Evolutionary conservation across 2,797 vertebrate species (phyloP).

Genomic region (Squalus acanthias): DNA sequence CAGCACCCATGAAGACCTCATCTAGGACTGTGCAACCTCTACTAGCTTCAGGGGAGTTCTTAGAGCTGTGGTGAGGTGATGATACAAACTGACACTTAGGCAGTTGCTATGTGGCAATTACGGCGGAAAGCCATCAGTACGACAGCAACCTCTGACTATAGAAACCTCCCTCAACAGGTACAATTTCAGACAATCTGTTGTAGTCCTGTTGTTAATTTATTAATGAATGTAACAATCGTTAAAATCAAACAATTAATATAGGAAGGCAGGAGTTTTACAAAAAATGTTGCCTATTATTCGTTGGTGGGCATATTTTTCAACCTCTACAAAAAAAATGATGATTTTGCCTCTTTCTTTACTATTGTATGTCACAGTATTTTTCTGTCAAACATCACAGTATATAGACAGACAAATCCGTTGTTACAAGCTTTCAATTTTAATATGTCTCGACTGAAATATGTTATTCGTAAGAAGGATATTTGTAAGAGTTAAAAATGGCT

Average conservation of each 20-base stretch:
- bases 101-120: slow-evolving; percentile 53
- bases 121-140: slow-evolving; percentile 44
- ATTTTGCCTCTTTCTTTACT: not conserved
- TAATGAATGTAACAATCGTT: not conserved
- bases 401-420: not conserved
- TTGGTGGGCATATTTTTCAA: not conserved
- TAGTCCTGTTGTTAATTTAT: not conserved
- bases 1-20: slow-evolving; percentile 93
- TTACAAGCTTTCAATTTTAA: not conserved
- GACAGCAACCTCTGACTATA: slow-evolving; percentile 44
- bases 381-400: not conserved
- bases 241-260: not conserved
- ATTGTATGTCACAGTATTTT: not conserved
- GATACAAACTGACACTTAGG: slow-evolving; percentile 51
- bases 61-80: slow-evolving; percentile 55
- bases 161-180: slow-evolving; percentile 58
- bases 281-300: not conserved
- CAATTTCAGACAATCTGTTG: slow-evolving; percentile 41
- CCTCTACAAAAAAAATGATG: not conserved
- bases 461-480: not conserved
- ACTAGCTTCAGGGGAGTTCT: slow-evolving; percentile 62
- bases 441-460: not conserved
- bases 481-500: not conserved
- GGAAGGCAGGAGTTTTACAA: not conserved
- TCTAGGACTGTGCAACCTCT: slow-evolving; percentile 67